Percentiles rank a stretch among this genome's conserved stretches.
phyloP scores from a whole-genome alignment of 92 coral and sea anemone genomes.

The Paragorgia papillata region DNA sequence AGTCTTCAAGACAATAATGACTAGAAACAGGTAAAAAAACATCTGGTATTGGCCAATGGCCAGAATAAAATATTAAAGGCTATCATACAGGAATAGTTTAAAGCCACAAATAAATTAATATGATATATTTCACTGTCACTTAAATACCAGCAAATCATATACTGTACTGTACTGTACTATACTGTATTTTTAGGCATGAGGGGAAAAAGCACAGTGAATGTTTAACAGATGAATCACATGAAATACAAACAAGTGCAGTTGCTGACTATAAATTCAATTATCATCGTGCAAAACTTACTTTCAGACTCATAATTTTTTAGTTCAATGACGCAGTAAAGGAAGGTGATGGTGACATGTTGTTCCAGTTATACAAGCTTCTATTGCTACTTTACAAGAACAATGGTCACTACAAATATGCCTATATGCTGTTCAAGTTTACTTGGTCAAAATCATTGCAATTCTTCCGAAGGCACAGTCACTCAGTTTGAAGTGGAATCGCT shows the following conservation, averaged over 20 bases:
- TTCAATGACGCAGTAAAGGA: neutral
- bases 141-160: too few species aligned
- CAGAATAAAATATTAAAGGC: too few species aligned
- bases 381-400: slow-evolving; percentile 50
- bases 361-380: slow-evolving; percentile 44
- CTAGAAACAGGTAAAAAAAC: slow-evolving; percentile 50
- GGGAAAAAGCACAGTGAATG: too few species aligned
- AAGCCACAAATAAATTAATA: too few species aligned
- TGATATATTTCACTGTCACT: too few species aligned
- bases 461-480: slow-evolving; percentile 51
- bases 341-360: slow-evolving; percentile 45
- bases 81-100: too few species aligned
- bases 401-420: neutral
- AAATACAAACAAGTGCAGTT: too few species aligned
- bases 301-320: neutral
- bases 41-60: too few species aligned
- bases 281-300: neutral
- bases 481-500: slow-evolving; percentile 57
- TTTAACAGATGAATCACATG: too few species aligned
- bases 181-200: too few species aligned
- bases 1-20: slow-evolving; percentile 53
- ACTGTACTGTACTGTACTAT: too few species aligned
- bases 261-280: slow-evolving; percentile 12
- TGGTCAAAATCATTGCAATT: slow-evolving; percentile 33
- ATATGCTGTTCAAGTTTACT: slow-evolving; percentile 9